phyloP scores from a whole-genome alignment of 2,113 vertebrate species.

The Leucopsar rothschildi region DNA sequence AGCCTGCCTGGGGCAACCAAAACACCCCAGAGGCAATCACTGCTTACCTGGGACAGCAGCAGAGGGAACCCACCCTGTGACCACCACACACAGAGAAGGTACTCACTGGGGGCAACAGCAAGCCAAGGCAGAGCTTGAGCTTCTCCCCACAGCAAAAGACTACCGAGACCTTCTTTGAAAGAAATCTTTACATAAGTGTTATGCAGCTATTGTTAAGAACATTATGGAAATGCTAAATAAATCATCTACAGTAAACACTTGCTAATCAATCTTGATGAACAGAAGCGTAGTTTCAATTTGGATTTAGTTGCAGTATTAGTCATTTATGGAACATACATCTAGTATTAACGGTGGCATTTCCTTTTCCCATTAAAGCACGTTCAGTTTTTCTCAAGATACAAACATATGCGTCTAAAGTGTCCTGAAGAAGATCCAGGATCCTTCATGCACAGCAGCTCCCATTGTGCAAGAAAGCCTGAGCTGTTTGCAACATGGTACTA shows the following conservation, averaged over 20 bases:
- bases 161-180: not conserved
- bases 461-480: not conserved
- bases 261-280: not conserved
- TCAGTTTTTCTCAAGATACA: not conserved
- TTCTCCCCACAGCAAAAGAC: not conserved
- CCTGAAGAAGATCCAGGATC: constrained; percentile 1
- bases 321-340: not conserved
- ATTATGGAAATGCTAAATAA: not conserved
- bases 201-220: not conserved
- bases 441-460: not conserved
- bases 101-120: not conserved
- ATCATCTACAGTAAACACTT: not conserved
- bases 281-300: not conserved
- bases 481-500: not conserved
- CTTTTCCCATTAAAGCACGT: not conserved
- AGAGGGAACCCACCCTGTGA: not conserved
- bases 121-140: not conserved
- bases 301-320: not conserved
- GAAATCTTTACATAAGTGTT: fast-evolving
- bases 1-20: not conserved
- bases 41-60: not conserved
- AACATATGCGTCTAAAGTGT: not conserved
- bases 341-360: not conserved
- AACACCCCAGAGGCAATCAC: not conserved
- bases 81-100: fast-evolving